phyloP scores from a whole-genome alignment of 2,797 vertebrate species.

The Pangasius mekongensis region DNA sequence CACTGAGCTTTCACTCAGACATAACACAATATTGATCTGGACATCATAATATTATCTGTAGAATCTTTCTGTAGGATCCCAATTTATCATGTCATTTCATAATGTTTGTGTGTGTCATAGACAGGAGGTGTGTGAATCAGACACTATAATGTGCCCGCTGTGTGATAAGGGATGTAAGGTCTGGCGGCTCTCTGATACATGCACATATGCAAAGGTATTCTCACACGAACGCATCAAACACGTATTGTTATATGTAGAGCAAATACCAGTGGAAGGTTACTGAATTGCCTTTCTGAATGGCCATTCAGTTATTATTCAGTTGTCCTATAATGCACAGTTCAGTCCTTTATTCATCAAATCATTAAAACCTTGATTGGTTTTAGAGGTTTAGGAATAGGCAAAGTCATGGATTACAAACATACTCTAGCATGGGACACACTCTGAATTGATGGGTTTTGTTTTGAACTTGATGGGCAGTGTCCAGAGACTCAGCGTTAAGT shows the following conservation, averaged over 20 bases:
- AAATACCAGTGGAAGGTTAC: neutral
- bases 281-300: neutral
- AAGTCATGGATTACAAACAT: neutral
- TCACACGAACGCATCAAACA: neutral
- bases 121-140: slow-evolving; percentile 87
- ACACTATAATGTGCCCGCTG: slow-evolving; percentile 86
- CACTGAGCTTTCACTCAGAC: neutral
- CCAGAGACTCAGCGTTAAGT: neutral
- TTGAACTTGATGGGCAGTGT: neutral
- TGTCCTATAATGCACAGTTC: neutral
- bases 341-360: neutral
- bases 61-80: neutral
- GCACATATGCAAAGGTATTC: slow-evolving; percentile 88
- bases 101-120: slow-evolving; percentile 66
- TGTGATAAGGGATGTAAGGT: slow-evolving; percentile 85
- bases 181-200: slow-evolving; percentile 89
- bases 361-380: neutral
- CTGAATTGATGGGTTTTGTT: neutral
- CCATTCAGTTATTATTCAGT: neutral
- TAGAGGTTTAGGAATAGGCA: neutral
- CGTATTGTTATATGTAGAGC: neutral
- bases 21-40: neutral
- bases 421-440: neutral
- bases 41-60: neutral
- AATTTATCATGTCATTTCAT: neutral